Conservation (phyloP, 2,797 vertebrate genomes). For the Muscicapa comitata region DNA sequence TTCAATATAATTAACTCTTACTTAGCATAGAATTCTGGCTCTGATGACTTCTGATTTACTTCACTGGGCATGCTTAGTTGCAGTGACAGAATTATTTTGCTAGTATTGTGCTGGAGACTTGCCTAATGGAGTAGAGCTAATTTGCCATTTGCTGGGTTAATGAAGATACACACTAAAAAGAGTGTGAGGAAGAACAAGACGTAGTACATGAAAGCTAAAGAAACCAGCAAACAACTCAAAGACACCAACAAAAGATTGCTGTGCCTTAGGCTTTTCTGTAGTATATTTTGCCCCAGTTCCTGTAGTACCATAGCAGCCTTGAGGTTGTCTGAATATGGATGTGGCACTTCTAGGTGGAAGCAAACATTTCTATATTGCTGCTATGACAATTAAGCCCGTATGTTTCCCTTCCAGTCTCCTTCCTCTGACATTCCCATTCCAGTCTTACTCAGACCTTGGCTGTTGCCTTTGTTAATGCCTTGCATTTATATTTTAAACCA, state of each 20-base stretch:
- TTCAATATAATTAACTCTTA: slow-evolving; percentile 15
- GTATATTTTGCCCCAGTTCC: background rate
- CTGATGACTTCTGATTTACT: background rate
- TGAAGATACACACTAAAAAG: background rate
- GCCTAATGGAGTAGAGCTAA: slow-evolving; percentile 18
- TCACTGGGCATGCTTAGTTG: background rate
- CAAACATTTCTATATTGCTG: background rate
- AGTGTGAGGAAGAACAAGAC: background rate
- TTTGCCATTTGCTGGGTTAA: slow-evolving; percentile 22
- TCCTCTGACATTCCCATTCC: background rate
- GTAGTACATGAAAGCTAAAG: background rate
- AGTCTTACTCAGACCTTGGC: background rate
- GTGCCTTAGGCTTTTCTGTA: background rate
- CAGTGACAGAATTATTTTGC: background rate
- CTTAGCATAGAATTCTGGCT: background rate
- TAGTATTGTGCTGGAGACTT: background rate
- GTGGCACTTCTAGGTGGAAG: background rate
- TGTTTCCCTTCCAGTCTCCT: background rate
- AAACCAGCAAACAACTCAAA: background rate
- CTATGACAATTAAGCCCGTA: fast-evolving
- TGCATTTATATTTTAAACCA: background rate
- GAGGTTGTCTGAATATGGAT: background rate
- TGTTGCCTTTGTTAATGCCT: background rate
- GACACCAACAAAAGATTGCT: background rate
- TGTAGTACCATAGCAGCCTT: background rate